Evolutionary conservation across 2,113 vertebrate genomes (phyloP).

Genomic region (Chunga burmeisteri): DNA sequence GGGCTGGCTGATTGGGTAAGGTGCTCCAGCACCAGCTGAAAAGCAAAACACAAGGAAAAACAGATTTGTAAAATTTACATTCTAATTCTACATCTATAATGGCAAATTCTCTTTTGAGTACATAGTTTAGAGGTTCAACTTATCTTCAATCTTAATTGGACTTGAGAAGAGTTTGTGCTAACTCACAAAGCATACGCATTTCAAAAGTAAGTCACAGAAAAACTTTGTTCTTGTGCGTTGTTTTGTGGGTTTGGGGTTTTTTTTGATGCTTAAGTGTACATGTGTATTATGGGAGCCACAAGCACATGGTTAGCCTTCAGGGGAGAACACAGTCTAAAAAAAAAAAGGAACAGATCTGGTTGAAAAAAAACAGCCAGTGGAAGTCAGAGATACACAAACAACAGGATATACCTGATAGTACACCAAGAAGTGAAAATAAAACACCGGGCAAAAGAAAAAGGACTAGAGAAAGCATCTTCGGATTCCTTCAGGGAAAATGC

Average conservation of each 20-base stretch:
- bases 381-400: neutral
- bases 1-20: constrained; percentile 73
- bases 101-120: neutral
- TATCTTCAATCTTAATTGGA: neutral
- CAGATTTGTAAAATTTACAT: neutral
- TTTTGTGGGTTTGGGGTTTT: neutral
- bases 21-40: constrained; percentile 69
- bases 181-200: neutral
- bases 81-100: neutral
- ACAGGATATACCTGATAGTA: neutral
- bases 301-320: neutral
- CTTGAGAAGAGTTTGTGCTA: neutral
- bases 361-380: neutral
- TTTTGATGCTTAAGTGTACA: neutral
- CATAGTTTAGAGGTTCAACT: neutral
- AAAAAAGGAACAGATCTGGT: neutral
- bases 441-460: neutral
- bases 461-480: neutral
- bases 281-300: neutral
- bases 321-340: neutral
- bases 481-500: neutral
- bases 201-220: neutral
- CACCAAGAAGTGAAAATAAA: neutral
- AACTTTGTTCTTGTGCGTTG: neutral
- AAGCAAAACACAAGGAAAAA: neutral